Percentiles rank a stretch among this genome's conserved stretches.
Conservation (phyloP, 2,888 invertebrate species). For the Spialia ferax region DNA sequence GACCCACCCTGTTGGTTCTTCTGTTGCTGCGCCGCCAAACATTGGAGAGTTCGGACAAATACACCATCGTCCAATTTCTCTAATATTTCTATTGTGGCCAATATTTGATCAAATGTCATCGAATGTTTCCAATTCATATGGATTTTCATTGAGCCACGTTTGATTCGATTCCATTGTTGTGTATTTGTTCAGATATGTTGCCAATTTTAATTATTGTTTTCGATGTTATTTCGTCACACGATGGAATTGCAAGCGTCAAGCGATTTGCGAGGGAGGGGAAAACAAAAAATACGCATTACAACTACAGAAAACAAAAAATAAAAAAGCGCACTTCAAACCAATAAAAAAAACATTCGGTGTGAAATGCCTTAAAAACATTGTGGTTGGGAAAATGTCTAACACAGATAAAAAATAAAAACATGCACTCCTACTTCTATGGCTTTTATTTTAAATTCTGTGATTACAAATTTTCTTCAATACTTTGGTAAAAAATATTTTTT, state of each 20-base stretch:
- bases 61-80: slow-evolving; percentile 84
- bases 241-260: slow-evolving; percentile 85
- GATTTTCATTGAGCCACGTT: slow-evolving; percentile 25
- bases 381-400: slow-evolving; percentile 87
- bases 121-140: slow-evolving; percentile 3
- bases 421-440: slow-evolving; percentile 83
- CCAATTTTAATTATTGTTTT: slow-evolving; percentile 53
- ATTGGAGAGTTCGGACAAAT: slow-evolving; percentile 85
- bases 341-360: slow-evolving; percentile 41
- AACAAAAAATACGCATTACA: slow-evolving; percentile 86
- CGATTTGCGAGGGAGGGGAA: slow-evolving; percentile 81
- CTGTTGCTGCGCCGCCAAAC: slow-evolving; percentile 84
- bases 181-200: slow-evolving; percentile 50
- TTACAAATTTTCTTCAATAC: background rate
- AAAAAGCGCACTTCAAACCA: slow-evolving; percentile 55
- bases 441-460: slow-evolving; percentile 51
- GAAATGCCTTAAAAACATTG: slow-evolving; percentile 49
- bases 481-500: background rate
- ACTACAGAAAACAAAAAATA: slow-evolving; percentile 78
- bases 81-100: slow-evolving; percentile 76
- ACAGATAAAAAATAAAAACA: slow-evolving; percentile 63
- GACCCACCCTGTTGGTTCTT: slow-evolving; percentile 76
- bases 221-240: slow-evolving; percentile 79
- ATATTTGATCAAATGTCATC: slow-evolving; percentile 49
- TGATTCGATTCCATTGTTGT: slow-evolving; percentile 47